Base-by-base conservation (phyloP, 2,113 vertebrate species). In the Macquaria australasica region DNA sequence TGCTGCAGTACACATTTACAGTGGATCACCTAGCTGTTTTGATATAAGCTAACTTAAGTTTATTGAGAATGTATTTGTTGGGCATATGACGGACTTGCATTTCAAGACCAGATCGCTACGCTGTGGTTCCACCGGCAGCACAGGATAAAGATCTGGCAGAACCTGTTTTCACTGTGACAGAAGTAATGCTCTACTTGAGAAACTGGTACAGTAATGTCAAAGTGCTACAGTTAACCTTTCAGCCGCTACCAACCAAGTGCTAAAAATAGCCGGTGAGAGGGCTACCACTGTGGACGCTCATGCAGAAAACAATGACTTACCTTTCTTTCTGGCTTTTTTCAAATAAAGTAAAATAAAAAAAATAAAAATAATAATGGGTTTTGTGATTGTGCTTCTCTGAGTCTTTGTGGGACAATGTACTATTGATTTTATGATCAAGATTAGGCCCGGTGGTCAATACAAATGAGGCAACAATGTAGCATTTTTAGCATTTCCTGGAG, bases 121-220 rank as follows among this genome's bases (percentile, higher is more conserved):
- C 8, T 43, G 15, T 23, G 23, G 20, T 37, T 15, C 3, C 1
- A 14, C 55, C 39, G 28, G 34, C 48, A 43, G 8, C 34, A 34
- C 37, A 34, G 8, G n/a, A 62, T 23, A 62, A 63, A 63, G 48
- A 64, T 60, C 77, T 70, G 31, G 56, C 18, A 62, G 45, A 41
- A 76, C 37, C 72, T 11, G 55, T 69, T 82, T 60, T 50, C 28
- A 21, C 48, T 10, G 16, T 60, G 25, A 28, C 37, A 77, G 48
- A 58, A 25, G 11, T 0, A 48, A 62, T 31, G 8, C 51, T n/a
- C 8, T 39, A 15, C 34, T 62, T 31, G 34, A 43, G 25, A 62
- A 71, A 21, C 58, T 56, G 34, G 59, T 31, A 28, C 66, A 55
- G 58, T 50, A 23, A 56, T 4, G 58, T 51, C 80, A 59, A 51